Evolutionary conservation across 2,888 invertebrate species (phyloP).

Genomic region (Thumatha senex): DNA sequence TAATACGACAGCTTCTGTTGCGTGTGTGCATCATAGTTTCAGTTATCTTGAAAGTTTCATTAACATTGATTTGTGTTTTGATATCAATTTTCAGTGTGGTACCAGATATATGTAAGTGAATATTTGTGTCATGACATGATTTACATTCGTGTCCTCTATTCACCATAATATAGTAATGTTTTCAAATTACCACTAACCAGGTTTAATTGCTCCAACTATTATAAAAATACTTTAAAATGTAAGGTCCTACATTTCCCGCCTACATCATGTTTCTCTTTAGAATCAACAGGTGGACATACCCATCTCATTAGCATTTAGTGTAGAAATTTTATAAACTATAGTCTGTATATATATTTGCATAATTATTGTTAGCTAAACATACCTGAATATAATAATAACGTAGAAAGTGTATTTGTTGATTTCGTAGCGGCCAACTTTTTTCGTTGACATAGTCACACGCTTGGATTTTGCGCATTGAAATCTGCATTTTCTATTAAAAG

Average conservation of each 20-base stretch:
- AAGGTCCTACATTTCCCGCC: not conserved
- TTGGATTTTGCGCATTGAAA: conserved; percentile 4
- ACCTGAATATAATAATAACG: not conserved
- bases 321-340: conserved; percentile 1
- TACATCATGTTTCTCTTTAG: conserved; percentile 22
- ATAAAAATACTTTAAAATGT: not conserved
- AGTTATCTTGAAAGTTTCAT: conserved; percentile 50
- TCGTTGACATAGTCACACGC: not conserved
- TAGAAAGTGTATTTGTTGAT: conserved; percentile 6
- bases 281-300: conserved; percentile 57
- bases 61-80: conserved; percentile 66
- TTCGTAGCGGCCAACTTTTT: conserved; percentile 3
- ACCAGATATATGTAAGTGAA: conserved; percentile 71
- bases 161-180: conserved; percentile 58
- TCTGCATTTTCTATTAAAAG: not conserved
- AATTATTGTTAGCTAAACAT: not conserved
- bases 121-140: conserved; percentile 62
- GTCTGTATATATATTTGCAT: not conserved
- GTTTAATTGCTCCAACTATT: not conserved
- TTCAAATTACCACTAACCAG: not conserved
- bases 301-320: conserved; percentile 31
- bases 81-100: conserved; percentile 45
- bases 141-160: conserved; percentile 57
- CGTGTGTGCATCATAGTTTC: conserved; percentile 58
- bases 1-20: conserved; percentile 75